Percentiles rank a stretch among this genome's conserved stretches.
These are phyloP conservation scores for Nasua narica DNA, from an alignment of 2,797 vertebrate species.

Conservation along the genomic window DNA sequence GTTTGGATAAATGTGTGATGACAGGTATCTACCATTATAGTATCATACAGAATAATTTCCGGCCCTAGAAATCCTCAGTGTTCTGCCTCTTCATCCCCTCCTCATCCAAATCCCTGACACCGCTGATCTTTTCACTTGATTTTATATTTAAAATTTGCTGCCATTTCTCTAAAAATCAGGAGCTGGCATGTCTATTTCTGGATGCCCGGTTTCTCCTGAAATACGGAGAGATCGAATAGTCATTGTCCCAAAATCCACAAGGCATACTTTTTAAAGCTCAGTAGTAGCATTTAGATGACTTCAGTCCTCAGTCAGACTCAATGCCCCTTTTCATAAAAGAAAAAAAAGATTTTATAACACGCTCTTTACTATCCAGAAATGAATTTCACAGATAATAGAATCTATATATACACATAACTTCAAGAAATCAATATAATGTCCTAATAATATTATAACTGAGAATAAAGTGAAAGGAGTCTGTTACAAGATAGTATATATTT, in stretches of 20 bases:
- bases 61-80: not conserved
- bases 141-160: not conserved
- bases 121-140: not conserved
- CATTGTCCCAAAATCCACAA: not conserved
- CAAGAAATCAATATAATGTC: constrained; percentile 36
- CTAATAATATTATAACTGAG: not conserved
- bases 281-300: not conserved
- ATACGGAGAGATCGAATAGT: not conserved
- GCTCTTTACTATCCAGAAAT: constrained; percentile 33
- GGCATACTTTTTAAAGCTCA: not conserved
- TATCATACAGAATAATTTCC: not conserved
- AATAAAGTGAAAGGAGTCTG: constrained; percentile 18
- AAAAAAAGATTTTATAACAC: not conserved
- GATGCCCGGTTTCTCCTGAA: not conserved
- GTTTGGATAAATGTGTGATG: not conserved
- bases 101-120: not conserved
- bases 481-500: constrained; percentile 52
- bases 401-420: constrained; percentile 37
- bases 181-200: not conserved
- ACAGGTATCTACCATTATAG: not conserved
- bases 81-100: not conserved
- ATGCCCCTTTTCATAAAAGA: not conserved
- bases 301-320: not conserved
- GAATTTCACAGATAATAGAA: constrained; percentile 63
- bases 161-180: not conserved